These are phyloP conservation scores for Lophius piscatorius DNA, from an alignment of 2,113 vertebrate genomes.

Conservation along the genomic window DNA sequence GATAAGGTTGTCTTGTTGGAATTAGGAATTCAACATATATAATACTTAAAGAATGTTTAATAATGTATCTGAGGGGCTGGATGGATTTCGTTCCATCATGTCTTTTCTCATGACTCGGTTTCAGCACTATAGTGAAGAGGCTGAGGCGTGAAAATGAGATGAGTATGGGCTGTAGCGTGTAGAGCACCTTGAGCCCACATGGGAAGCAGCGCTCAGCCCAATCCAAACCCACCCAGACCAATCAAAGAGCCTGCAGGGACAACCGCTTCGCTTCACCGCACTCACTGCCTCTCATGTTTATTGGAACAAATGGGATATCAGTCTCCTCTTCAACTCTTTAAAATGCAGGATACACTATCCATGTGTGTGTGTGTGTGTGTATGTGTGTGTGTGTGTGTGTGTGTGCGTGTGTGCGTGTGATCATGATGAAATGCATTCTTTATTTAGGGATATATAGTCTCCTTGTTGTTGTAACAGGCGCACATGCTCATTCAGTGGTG, in stretches of 20 bases:
- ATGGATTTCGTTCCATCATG: no score
- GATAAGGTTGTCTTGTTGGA: no score
- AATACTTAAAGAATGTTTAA: background rate
- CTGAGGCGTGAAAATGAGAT: no score
- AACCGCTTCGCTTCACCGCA: slow-evolving; percentile 20
- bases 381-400: slow-evolving; percentile 11
- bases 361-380: slow-evolving; percentile 1
- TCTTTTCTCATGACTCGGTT: no score
- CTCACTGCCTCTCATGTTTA: slow-evolving; percentile 18
- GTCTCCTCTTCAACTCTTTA: slow-evolving; percentile 14
- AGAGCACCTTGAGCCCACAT: slow-evolving; percentile 72
- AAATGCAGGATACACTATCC: background rate
- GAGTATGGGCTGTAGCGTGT: no score
- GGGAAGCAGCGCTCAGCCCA: slow-evolving; percentile 54
- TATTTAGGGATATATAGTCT: no score
- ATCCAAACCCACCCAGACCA: slow-evolving; percentile 26
- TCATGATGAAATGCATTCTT: slow-evolving; percentile 7
- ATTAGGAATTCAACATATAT: background rate
- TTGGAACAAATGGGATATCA: slow-evolving; percentile 25
- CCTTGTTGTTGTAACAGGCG: no score
- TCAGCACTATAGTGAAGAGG: no score
- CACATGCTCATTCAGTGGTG: no score
- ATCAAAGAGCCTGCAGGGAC: slow-evolving; percentile 24
- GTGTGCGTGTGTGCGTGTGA: slow-evolving; percentile 1
- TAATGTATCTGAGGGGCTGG: no score